These are phyloP conservation scores for Pheosia gnoma DNA, from an alignment of 2,888 invertebrate species.

Conservation along the genomic window DNA sequence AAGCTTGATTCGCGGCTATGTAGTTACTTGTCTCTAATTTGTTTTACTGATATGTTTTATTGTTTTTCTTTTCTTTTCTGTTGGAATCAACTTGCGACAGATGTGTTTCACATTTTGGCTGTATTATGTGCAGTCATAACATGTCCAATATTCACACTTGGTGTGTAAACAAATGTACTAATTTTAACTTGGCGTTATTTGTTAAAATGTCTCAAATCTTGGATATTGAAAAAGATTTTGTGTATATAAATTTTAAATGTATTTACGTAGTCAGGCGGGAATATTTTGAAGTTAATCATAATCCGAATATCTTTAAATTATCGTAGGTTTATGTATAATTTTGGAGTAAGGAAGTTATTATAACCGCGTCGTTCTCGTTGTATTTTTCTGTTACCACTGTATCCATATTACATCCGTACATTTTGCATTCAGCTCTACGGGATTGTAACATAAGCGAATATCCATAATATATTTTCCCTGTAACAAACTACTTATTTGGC, in stretches of 20 bases:
- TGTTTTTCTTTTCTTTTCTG: conserved; percentile 30
- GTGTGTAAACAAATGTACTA: conserved; percentile 37
- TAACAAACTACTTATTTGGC: conserved; percentile 29
- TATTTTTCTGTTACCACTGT: conserved; percentile 27
- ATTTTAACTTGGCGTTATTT: conserved; percentile 31
- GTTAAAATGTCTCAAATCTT: conserved; percentile 28
- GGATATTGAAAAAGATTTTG: neutral
- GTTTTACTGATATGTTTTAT: conserved; percentile 45
- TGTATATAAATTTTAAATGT: conserved; percentile 1
- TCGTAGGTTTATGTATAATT: conserved; percentile 27
- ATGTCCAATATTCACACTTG: conserved; percentile 26
- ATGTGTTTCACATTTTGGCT: conserved; percentile 26
- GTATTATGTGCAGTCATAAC: conserved; percentile 24
- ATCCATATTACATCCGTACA: conserved; percentile 10
- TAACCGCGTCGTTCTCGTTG: conserved; percentile 26
- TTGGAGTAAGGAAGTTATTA: conserved; percentile 18
- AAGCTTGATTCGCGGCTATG: conserved; percentile 64
- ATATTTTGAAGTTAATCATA: conserved; percentile 23
- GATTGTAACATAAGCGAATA: conserved; percentile 24
- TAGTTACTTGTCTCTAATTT: conserved; percentile 50
- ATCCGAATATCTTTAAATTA: conserved; percentile 20
- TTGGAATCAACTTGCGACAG: conserved; percentile 22
- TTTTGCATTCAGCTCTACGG: conserved; percentile 23
- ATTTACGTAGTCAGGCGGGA: conserved; percentile 20
- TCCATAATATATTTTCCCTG: conserved; percentile 25